phyloP scores from a whole-genome alignment of 2,888 invertebrate genomes.

The Cosmia trapezina region DNA sequence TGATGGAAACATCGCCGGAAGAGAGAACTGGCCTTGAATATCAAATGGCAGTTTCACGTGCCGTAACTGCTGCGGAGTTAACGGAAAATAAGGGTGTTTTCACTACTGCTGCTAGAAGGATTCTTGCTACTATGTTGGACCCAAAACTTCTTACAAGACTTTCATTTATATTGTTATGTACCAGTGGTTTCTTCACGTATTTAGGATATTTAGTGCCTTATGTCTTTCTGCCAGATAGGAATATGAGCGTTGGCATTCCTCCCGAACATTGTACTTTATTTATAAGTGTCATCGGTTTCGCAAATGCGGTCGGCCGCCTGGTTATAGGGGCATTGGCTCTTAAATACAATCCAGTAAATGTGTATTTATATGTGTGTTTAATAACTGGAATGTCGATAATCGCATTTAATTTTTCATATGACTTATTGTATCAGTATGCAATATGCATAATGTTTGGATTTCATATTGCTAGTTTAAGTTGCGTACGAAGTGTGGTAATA shows the following conservation, averaged over 20 bases:
- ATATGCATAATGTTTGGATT: constrained; percentile 81
- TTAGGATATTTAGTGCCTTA: constrained; percentile 83
- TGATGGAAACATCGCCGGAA: constrained; percentile 71
- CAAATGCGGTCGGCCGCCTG: constrained; percentile 80
- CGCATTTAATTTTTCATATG: constrained; percentile 76
- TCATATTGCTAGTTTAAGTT: constrained; percentile 75
- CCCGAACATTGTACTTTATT: constrained; percentile 76
- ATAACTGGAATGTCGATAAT: constrained; percentile 77
- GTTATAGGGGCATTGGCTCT: constrained; percentile 76
- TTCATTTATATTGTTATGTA: constrained; percentile 78
- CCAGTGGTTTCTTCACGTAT: constrained; percentile 77
- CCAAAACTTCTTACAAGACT: constrained; percentile 77
- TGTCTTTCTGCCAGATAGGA: constrained; percentile 81
- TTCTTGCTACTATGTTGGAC: constrained; percentile 87
- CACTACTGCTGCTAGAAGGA: constrained; percentile 83
- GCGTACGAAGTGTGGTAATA: constrained; percentile 79
- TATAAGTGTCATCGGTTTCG: constrained; percentile 81
- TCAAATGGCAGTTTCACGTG: constrained; percentile 85
- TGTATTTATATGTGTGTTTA: constrained; percentile 69
- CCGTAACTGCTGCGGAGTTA: constrained; percentile 82
- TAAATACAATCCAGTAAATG: constrained; percentile 75
- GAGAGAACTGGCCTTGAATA: constrained; percentile 84
- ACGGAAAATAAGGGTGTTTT: constrained; percentile 80
- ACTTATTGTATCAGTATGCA: constrained; percentile 80
- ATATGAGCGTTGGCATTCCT: constrained; percentile 75